These are phyloP conservation scores for Gymnopithys bicolor DNA, from an alignment of 2,797 vertebrate species.

Conservation along the genomic window DNA sequence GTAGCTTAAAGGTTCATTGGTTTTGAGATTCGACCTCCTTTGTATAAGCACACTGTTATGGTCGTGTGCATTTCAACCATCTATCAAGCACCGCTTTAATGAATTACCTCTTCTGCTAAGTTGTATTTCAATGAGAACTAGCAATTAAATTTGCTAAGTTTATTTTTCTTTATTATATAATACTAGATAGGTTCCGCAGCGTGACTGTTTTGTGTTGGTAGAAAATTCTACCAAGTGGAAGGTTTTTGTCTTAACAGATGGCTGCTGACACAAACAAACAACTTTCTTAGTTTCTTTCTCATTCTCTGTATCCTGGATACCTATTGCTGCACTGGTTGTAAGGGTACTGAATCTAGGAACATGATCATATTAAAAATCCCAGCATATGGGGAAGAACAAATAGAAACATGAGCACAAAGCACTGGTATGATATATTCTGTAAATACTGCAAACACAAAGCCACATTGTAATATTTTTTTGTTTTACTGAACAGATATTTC, in stretches of 20 bases:
- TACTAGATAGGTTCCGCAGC: neutral
- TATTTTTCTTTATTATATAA: neutral
- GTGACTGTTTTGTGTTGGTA: neutral
- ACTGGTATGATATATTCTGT: neutral
- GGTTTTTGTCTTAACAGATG: conserved; percentile 63
- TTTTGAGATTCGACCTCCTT: neutral
- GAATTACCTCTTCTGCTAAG: neutral
- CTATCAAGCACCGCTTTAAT: neutral
- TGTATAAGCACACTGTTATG: neutral
- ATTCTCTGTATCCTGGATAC: conserved; percentile 68
- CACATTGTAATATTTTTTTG: neutral
- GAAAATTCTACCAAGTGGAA: conserved; percentile 43
- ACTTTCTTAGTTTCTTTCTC: conserved; percentile 52
- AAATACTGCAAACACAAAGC: conserved; percentile 24
- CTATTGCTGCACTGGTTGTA: conserved; percentile 22
- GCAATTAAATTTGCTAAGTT: neutral
- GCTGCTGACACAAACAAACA: conserved; percentile 63
- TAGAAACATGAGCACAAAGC: conserved; percentile 41
- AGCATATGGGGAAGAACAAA: conserved; percentile 67
- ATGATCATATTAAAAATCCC: conserved; percentile 53
- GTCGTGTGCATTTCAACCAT: neutral
- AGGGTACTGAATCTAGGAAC: conserved; percentile 53
- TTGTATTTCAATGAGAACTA: neutral
- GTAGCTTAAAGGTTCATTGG: neutral
- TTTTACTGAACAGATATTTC: neutral